Evolutionary conservation across 2,888 invertebrate genomes (phyloP), one percentile per base, ranked within the genome.

Genomic region (Drosophila kuntzei): DNA sequence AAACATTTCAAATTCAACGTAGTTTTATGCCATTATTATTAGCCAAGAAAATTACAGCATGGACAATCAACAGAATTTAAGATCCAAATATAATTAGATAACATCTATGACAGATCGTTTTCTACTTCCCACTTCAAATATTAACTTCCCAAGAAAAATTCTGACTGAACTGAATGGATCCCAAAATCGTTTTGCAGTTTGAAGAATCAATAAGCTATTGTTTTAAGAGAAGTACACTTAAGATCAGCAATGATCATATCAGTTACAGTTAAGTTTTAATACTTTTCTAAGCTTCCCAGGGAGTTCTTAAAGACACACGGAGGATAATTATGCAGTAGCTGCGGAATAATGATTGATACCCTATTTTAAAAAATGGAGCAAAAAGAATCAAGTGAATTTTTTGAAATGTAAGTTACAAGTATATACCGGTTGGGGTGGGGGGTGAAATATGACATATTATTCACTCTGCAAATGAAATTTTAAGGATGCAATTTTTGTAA

Each of bases 251-350:
- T 4, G 34, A 44, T 20, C 29, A 44, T 60, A 60, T 54, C 36
- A 20, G 27, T 61, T 46, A 46, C 57, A 27, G 27, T 57, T 27
- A 36, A 5, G 18, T 27, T 27, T 29, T 2, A 6, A 41, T 32
- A 0, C 47, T 39, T 5, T 25, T 3, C 2, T 8, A n/a, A 27
- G 22, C n/a, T 59, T 29, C 46, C 32, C 32, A 12, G 8, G n/a
- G 12, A 25, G 34, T 25, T 32, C 29, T 18, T 20, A 6, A 20
- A 25, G 11, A 18, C 6, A 32, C 7, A 49, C 18, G 25, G 9
- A 25, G 8, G 9, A 1, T 8, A 12, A 34, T 32, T 37, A 36
- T 32, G 27, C 65, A 64, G 36, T 46, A 51, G 66, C 67, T 47
- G 18, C 12, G 20, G 12, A 55, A 46, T 20, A 41, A 16, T 8